Base-by-base conservation (phyloP, 2,797 vertebrate genomes). In the Muraenolepis orangiensis region DNA sequence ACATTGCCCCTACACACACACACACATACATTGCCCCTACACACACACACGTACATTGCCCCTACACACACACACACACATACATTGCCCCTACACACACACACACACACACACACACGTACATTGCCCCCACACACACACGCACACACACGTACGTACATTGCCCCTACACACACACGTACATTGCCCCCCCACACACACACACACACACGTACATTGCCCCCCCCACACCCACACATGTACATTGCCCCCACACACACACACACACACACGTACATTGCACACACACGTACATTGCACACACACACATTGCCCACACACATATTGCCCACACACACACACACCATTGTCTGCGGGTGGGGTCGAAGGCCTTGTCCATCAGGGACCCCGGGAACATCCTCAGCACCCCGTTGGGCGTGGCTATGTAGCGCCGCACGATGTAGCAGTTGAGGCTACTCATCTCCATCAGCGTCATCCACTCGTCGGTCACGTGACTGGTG, bases 381-480 rank as follows among this genome's bases (percentile, higher is more conserved):
- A 99, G 95, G 69, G 98, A 98, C 87, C 98, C 98, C 67, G 98
- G 98, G 93, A 98, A 99, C 94, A 99, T 98, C 93, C 98, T 95
- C 82, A 99, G 97, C 94, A 99, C 98, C 91, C 98, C 98, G 90
- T 97, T 98, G 96, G 98, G 98, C 72, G 98, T 99, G 96, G 98
- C 98, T 96, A 99, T 99, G 97, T 99, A 99, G 96, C 98, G 98
- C 57, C 98, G 93, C 89, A 99, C 98, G 96, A 99, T 98, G 90
- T 97, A 99, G 84, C 96, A 97, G 95, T 98, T 98, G 91, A 99
- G 95, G 94, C 94, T 95, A 84, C 97, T 98, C 93, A 97, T 97
- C 94, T 99, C 98, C 97, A 98, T 98, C 91, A 98, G 96, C 91
- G 95, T 96, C 96, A 99, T 98, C 98, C 98, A 99, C 95, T 98